Base-by-base conservation (phyloP, 1,140 invertebrate species). In the Ceratoteleas bidentatus region DNA sequence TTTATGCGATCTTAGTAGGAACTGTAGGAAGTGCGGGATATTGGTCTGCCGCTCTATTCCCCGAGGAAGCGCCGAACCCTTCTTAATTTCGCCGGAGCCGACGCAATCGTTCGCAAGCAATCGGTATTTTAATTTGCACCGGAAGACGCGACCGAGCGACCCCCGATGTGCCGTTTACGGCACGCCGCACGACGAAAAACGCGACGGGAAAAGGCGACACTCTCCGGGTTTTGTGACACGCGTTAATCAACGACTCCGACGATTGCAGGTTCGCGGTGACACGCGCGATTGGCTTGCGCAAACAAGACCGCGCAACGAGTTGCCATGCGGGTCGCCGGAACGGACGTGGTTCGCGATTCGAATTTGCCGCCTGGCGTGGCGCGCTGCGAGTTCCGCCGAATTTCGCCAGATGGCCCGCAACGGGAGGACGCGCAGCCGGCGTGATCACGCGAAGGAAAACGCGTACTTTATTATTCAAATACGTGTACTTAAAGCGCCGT, bases 1-100 rank as follows among this genome's bases (percentile, higher is more conserved):
- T 91, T 91, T 91, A 90, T 90, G 88, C 87, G 84, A 69, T 83
- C 85, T 87, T 81, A 81, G 80, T 74, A 75, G 88, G 84, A 90
- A 88, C 85, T 85, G 80, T 82, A 84, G 89, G 88, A 90, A 90
- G 87, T 85, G 60, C 78, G 83, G 86, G 76, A 85, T 90, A 89
- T 90, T 87, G 87, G 87, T 84, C 85, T 87, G 65, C 84, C 74
- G 36, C 69, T 53, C 56, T 56, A 86, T 88, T 87, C 87, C 88
- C 86, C 66, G 34, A 85, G 85, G 87, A 87, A 85, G 66, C 74
- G 14, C 24, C 2, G 40, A 70, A 60, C 81, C 65, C 83, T 79
- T 81, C 84, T 76, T 88, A 86, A 85, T 85, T 86, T 79, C 79
- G 83, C 81, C 82, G 76, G 84, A 87, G 77, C 87, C 81, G 70